Evolutionary conservation across 2,113 vertebrate species (phyloP), one percentile per base, ranked within the genome.

Genomic region (Pantherophis guttatus): DNA sequence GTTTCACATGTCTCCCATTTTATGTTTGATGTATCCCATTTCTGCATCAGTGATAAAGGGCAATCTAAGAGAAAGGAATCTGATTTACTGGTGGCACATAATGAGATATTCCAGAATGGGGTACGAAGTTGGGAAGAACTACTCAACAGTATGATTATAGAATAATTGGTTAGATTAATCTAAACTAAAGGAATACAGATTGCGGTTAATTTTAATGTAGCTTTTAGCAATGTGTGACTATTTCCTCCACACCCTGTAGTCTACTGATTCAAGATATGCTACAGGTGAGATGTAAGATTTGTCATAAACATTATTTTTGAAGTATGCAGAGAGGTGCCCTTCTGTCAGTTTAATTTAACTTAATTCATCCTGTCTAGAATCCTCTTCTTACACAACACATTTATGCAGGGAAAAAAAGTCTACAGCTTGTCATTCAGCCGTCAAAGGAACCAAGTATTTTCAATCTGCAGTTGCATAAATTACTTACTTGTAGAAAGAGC

Each of bases 381-480:
- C 96, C 94, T 91, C 33, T 65, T 87, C 33, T 92, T 92, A 87
- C 57, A 29, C 93, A 93, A 94, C 87, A 39, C 55, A 90, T 93
- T 93, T 55, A 44, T 93, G 29, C 24, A 95, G 57, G 94, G 91
- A 54, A 95, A 93, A 57, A 92, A 95, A 96, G 91, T 93, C 33
- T 54, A 90, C 33, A 94, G 15, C 44, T 93, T 96, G 93, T 95
- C 95, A 97, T 55, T 95, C 93, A 94, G 86, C 93, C 33, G 59
- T 91, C 95, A 95, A 96, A 92, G n/a, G 29, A 94, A 93, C 70
- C 89, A 94, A 93, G 55, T 52, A 89, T 93, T 95, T 96, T 91
- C 85, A 95, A 91, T 94, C 39, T 94, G 59, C 29, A 94, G 15
- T 92, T 95, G 92, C 93, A 96, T 95, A 95, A 96, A 95, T 96